Conservation (phyloP, 2,888 invertebrate species). For the Yponomeuta cagnagella region DNA sequence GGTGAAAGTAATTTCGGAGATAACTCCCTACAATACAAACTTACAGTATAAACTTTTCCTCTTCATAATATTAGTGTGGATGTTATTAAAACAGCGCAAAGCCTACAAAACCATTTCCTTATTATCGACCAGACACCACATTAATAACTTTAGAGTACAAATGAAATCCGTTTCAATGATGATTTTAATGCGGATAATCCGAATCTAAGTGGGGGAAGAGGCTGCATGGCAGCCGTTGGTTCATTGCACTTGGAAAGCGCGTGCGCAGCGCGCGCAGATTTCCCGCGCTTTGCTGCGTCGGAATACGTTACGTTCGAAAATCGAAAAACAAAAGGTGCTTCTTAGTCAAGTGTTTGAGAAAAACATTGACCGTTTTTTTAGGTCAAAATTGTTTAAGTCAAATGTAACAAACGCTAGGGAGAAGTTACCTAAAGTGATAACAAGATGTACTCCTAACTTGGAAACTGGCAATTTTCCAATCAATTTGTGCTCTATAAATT, state of each 20-base stretch:
- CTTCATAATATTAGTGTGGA: too few relatives aligned
- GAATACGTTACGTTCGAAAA: slow-evolving; percentile 1
- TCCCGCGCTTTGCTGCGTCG: slow-evolving; percentile 38
- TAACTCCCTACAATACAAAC: too few relatives aligned
- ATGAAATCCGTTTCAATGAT: not conserved
- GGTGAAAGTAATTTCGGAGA: too few relatives aligned
- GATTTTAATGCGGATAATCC: not conserved
- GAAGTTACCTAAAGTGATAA: too few relatives aligned
- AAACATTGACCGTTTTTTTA: slow-evolving; percentile 2
- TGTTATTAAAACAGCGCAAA: too few relatives aligned
- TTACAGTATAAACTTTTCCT: too few relatives aligned
- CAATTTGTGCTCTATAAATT: too few relatives aligned
- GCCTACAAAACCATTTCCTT: too few relatives aligned
- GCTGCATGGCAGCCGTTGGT: slow-evolving; percentile 43
- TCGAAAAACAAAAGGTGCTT: not conserved
- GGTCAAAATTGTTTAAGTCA: not conserved
- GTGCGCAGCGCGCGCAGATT: slow-evolving; percentile 51
- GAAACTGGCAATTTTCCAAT: too few relatives aligned
- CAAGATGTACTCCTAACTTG: too few relatives aligned
- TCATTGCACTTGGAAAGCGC: slow-evolving; percentile 57
- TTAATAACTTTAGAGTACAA: not conserved
- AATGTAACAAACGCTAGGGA: not conserved
- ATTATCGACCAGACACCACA: not conserved
- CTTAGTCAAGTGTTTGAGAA: too few relatives aligned
- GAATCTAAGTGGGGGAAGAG: slow-evolving; percentile 25